These are phyloP conservation scores for Puffinus mauretanicus DNA, from an alignment of 2,113 vertebrate genomes.

Conservation along the genomic window DNA sequence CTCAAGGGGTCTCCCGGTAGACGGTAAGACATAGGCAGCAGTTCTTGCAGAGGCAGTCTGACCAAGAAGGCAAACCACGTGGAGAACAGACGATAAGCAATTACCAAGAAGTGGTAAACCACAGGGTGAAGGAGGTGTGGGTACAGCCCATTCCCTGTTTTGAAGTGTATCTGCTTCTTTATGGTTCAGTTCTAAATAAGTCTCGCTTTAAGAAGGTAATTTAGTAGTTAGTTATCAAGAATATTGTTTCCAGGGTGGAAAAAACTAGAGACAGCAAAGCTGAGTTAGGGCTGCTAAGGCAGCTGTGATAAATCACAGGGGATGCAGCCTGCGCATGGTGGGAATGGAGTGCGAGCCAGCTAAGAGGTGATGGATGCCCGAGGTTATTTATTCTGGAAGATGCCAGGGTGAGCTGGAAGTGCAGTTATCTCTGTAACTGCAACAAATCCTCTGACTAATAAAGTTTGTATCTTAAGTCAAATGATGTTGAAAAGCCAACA, in stretches of 20 bases:
- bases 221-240: not conserved
- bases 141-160: not conserved
- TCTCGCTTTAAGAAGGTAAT: not conserved
- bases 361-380: not conserved
- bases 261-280: not conserved
- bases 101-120: not conserved
- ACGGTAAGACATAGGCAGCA: not conserved
- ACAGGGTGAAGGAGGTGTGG: fast-evolving
- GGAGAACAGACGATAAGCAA: not conserved
- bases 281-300: not conserved
- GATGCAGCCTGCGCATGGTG: not conserved
- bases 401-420: not conserved
- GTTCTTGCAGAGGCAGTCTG: not conserved
- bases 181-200: not conserved
- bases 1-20: not conserved
- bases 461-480: not conserved
- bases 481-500: not conserved
- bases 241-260: not conserved
- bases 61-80: not conserved
- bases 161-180: not conserved
- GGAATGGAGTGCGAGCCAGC: not conserved
- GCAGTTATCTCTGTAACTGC: not conserved
- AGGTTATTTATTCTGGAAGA: not conserved
- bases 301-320: not conserved
- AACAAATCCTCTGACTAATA: not conserved